These are phyloP conservation scores for Lasiurus borealis DNA, from an alignment of 2,113 vertebrate species.

Conservation along the genomic window DNA sequence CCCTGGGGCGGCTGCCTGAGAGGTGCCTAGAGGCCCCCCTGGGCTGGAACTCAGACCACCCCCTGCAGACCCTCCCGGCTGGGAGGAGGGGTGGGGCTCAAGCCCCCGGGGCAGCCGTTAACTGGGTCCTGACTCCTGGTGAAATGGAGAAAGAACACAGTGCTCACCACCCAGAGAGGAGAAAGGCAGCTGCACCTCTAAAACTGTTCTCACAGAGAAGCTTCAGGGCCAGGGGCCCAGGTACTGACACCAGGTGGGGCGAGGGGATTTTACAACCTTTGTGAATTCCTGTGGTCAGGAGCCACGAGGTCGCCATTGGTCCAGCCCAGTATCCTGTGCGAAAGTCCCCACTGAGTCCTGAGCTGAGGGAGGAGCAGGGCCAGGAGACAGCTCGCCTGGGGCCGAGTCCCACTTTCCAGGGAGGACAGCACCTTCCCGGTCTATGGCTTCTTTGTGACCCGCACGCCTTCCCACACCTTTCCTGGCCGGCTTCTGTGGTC, in stretches of 20 bases:
- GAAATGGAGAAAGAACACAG: neutral
- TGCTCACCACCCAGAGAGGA: neutral
- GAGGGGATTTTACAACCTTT: no score
- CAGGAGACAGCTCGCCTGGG: conserved; percentile 80
- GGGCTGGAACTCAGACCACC: neutral
- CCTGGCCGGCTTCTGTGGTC: neutral
- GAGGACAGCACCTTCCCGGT: no score
- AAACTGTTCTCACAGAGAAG: neutral
- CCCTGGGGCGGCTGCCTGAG: neutral
- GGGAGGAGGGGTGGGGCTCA: neutral
- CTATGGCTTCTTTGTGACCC: neutral
- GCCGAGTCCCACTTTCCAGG: neutral
- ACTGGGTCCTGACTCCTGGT: neutral
- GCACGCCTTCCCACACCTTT: neutral
- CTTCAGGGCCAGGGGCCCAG: neutral
- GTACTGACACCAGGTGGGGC: neutral
- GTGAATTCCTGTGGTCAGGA: neutral
- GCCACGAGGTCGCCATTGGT: conserved; percentile 78
- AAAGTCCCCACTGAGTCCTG: conserved; percentile 61
- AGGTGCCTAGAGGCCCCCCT: neutral
- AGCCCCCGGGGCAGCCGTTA: neutral
- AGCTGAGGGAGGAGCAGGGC: conserved; percentile 13
- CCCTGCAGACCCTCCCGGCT: neutral
- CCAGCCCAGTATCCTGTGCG: conserved; percentile 85
- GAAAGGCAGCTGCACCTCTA: neutral